Base-by-base conservation (phyloP, 2,888 invertebrate genomes). In the Epistrophe eligans region DNA sequence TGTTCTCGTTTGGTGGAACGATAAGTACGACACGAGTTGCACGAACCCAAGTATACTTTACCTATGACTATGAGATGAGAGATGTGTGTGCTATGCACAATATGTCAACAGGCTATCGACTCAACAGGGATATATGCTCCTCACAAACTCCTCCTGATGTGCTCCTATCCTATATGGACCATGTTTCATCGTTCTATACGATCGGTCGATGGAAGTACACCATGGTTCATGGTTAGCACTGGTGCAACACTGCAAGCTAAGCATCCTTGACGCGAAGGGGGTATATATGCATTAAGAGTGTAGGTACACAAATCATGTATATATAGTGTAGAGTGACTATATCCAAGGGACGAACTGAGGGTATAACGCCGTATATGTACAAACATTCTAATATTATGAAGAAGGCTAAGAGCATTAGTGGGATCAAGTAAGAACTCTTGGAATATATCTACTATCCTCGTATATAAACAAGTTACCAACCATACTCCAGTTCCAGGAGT, bases 101-200 rank as follows among this genome's bases (percentile, higher is more conserved):
- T 79, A 45, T 76, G 70, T 74, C 81, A 81, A 81, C 81, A 81
- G 81, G 60, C 76, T 81, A 76, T 76, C 70, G 81, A 70, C 81
- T 81, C 81, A 74, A 76, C 70, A 70, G 58, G 73, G 70, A 66
- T 79, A 79, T 73, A 79, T 73, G 58, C 55, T 79, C 40, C 32
- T 66, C 48, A 43, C 15, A 62, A 58, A 24, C 62, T 64, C 28
- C n/a, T 11, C 24, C 66, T 35, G 24, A 24, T 24, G 24, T 3
- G 24, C 24, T 24, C 24, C 24, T 24, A 24, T 24, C 28, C 38
- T 73, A 50, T 73, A 50, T 48, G 17, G 15, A 40, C 57, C 52
- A 43, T 70, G 60, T 70, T 70, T 66, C 66, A 66, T 66, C 66
- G 35, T 64, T 64, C n/a, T 55, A 43, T 62, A 43, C 40, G 28